Evolutionary conservation across 2,113 vertebrate species (phyloP), one percentile per base, ranked within the genome.

Genomic region (Myotis yumanensis): DNA sequence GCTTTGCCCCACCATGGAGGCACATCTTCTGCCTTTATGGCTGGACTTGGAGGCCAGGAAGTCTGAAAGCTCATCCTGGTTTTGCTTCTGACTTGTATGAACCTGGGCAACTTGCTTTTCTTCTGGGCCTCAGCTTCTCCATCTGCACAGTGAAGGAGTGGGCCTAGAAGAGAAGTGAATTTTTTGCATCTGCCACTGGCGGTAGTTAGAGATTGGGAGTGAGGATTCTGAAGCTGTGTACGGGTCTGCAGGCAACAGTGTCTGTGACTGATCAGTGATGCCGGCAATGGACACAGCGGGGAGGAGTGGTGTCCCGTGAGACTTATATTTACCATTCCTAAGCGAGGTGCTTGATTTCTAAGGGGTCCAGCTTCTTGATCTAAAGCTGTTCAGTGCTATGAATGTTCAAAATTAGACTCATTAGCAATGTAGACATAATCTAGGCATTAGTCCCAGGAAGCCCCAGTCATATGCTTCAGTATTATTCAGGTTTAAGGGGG

Each of bases 81-180:
- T 72, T 90, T 95, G 83, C 12, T 69, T 91, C 72, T 86, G 66
- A 93, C 14, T 52, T 89, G 18, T 46, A 20, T 88, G 43, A 96
- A 92, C 15, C 14, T 51, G 76, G 40, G 9, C 0, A 10, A n/a
- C n/a, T 68, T 75, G 23, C 22, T 94, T 95, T 81, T 66, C 46
- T 30, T 62, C 46, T 91, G 57, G 32, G 51, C 12, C 62, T 94
- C 68, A 75, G 73, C 85, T 87, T 90, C 51, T 64, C 32, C 48
- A 20, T 32, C 30, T 87, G 23, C 18, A 73, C 46, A 52, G 25
- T 46, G 32, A 90, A 88, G 23, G 72, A 57, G 3, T 37, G n/a
- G 62, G 32, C 25, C n/a, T 92, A 22, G 30, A 69, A 72, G 54
- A 54, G 59, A 95, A 91, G 28, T 52, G 32, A 35, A 62, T 88